These are phyloP conservation scores for Callorhinus ursinus DNA, from an alignment of 2,113 vertebrate species.

Conservation along the genomic window DNA sequence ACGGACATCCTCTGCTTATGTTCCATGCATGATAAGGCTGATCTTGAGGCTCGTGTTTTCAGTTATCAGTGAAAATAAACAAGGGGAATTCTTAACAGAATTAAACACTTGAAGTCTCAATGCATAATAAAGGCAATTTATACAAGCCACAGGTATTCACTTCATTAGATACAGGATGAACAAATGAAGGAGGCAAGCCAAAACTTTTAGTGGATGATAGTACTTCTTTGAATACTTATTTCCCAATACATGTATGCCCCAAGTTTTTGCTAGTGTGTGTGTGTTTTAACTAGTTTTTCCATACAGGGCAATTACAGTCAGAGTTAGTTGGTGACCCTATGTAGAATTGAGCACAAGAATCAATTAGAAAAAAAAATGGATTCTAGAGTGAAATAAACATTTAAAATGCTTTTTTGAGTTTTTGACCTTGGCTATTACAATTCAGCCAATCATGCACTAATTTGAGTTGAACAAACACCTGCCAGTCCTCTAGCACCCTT, in stretches of 20 bases:
- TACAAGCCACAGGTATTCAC: background rate
- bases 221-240: background rate
- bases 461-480: background rate
- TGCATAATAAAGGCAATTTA: background rate
- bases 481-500: background rate
- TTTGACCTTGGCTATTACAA: background rate
- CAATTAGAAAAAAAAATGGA: background rate
- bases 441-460: background rate
- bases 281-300: background rate
- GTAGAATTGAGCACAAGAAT: background rate
- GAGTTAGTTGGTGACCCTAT: background rate
- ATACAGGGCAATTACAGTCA: background rate
- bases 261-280: background rate
- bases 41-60: background rate
- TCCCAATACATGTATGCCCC: background rate
- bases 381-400: background rate
- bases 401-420: background rate
- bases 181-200: background rate
- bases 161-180: background rate
- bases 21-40: rapidly evolving
- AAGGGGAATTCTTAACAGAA: background rate
- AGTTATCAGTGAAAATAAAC: background rate
- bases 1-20: background rate
- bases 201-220: background rate
- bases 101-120: background rate